Conservation (phyloP, 2,113 vertebrate genomes). For the Oceanodroma tethys region DNA sequence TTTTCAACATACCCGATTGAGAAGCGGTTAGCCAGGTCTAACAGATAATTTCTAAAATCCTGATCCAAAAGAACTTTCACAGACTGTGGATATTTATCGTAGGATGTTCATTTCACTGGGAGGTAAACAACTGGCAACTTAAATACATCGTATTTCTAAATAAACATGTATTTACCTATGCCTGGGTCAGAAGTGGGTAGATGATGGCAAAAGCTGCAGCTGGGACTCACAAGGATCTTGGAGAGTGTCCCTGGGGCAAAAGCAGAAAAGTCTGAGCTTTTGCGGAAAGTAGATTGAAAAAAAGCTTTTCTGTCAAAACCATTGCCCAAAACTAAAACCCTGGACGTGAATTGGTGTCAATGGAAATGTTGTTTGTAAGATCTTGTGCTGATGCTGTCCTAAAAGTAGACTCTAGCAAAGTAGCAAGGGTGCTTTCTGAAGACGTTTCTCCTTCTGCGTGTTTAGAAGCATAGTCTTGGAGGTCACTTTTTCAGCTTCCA, state of each 20-base stretch:
- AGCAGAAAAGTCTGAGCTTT: not conserved
- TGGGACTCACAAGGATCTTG: not conserved
- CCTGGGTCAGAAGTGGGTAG: not conserved
- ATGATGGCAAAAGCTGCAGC: not conserved
- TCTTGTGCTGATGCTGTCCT: not conserved
- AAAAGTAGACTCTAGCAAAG: not conserved
- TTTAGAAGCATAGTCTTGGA: not conserved
- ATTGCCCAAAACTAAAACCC: not conserved
- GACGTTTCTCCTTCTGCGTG: not conserved
- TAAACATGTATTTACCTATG: not conserved
- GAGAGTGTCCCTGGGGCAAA: not conserved
- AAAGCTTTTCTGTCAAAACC: not conserved
- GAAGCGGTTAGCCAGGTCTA: not conserved
- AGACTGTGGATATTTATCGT: not conserved
- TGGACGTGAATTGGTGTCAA: fast-evolving
- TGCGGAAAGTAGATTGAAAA: not conserved
- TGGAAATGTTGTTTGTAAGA: not conserved
- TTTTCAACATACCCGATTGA: not conserved
- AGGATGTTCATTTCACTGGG: not conserved
- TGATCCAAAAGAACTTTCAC: not conserved
- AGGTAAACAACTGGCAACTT: not conserved
- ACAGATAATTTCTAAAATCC: not conserved
- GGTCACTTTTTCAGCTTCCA: not conserved
- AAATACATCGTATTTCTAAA: not conserved
- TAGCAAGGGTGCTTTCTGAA: not conserved